Evolutionary conservation across 2,113 vertebrate species (phyloP), one percentile per base, ranked within the genome.

Genomic region (Collichthys lucidus): DNA sequence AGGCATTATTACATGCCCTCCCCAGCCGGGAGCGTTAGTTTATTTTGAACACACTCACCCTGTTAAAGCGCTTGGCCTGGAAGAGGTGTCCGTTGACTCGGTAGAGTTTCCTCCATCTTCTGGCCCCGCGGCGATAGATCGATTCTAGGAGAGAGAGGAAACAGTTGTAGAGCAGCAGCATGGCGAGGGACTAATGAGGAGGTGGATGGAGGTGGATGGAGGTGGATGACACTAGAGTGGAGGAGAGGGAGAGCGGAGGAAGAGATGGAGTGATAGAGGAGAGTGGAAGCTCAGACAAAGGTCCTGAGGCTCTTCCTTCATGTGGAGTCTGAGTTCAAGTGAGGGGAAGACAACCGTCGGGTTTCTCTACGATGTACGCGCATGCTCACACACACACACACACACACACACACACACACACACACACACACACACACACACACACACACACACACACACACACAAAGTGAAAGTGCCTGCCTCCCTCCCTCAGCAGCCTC

Each of bases 21-120:
- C 11, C 52, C 40, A 8, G 26, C 0, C 4, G 8, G 26, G 66
- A 68, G n/a, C n/a, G 4, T 46, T 20, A 42, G 29, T 3, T 3
- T 61, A 22, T 42, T 14, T 11, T 42, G 24, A 55, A 24, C 46
- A 66, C 53, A 96, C 98, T 98, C 92, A 99, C 98, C 96, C 97
- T 97, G 97, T 99, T 99, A 98, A 99, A 99, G 93, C 96, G 96
- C 89, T 98, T 99, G 96, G 98, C 97, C 95, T 99, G 97, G 93
- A 99, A 99, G 93, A 98, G 96, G 93, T 99, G 98, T 92, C 98
- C 98, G 95, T 98, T 98, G 95, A 98, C 97, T 88, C 96, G 94
- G 95, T 99, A 98, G 85, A 99, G 97, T 92, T 99, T 99, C 96
- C 98, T 97, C 98, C 98, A 99, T 99, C 98, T 97, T 96, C 97